Evolutionary conservation across 1,140 invertebrate species (phyloP).

Genomic region (Nilaparvata lugens): DNA sequence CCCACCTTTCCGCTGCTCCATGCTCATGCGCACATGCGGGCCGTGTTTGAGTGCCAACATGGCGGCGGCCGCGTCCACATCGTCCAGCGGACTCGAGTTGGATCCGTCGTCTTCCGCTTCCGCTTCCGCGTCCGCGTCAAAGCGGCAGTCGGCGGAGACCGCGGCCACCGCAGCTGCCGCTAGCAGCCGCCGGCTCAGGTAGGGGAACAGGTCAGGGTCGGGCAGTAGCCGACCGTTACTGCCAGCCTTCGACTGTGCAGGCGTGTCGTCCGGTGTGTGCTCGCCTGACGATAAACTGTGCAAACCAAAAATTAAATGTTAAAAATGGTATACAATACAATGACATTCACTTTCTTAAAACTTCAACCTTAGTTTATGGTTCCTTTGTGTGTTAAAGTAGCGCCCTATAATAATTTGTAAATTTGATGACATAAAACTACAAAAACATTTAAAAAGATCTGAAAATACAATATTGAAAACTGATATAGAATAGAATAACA

Average conservation of each 20-base stretch:
- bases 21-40: constrained; percentile 36
- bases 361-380: too few species aligned
- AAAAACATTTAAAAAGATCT: too few species aligned
- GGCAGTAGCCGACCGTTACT: constrained; percentile 35
- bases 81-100: constrained; percentile 34
- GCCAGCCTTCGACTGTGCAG: constrained; percentile 18
- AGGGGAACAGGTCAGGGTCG: constrained; percentile 68
- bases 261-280: background rate
- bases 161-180: constrained; percentile 36
- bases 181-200: constrained; percentile 57
- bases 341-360: too few species aligned
- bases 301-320: background rate
- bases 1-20: constrained; percentile 40
- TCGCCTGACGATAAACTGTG: background rate
- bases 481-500: too few species aligned
- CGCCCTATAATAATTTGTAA: too few species aligned
- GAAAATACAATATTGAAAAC: too few species aligned
- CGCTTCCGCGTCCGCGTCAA: constrained; percentile 57
- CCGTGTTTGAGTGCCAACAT: constrained; percentile 73
- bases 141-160: constrained; percentile 50
- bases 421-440: too few species aligned
- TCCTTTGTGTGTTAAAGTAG: too few species aligned
- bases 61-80: constrained; percentile 71
- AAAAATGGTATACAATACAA: background rate
- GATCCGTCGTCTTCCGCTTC: constrained; percentile 38